A percentile compares a stretch with the other conserved stretches of the same genome.
Conservation (phyloP, 2,888 invertebrate species). For the Synergus umbraculus region DNA sequence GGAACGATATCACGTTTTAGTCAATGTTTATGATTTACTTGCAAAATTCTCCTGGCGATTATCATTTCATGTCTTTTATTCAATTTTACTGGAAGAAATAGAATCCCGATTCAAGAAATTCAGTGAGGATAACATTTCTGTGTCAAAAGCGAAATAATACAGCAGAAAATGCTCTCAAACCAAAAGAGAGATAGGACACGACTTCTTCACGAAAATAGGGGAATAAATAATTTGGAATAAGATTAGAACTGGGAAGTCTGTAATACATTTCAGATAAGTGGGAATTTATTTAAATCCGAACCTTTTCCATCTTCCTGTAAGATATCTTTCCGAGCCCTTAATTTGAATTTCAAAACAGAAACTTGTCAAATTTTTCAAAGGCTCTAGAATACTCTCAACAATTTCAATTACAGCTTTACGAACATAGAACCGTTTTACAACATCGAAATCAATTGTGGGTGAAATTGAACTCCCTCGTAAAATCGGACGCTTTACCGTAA, state of each 20-base stretch:
- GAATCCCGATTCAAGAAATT: too few species aligned
- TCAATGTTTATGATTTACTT: not conserved
- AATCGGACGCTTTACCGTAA: not conserved
- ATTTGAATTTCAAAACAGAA: not conserved
- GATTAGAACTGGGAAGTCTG: too few species aligned
- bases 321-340: not conserved
- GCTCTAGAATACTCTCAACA: not conserved
- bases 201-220: too few species aligned
- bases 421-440: not conserved
- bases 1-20: conserved; percentile 20
- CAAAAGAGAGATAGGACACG: too few species aligned
- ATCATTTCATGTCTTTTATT: not conserved
- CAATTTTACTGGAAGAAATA: not conserved
- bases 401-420: not conserved
- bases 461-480: conserved; percentile 5
- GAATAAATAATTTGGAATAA: too few species aligned
- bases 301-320: not conserved
- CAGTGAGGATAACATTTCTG: too few species aligned
- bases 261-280: not conserved
- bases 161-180: too few species aligned
- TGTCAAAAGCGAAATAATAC: too few species aligned
- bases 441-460: not conserved
- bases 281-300: not conserved
- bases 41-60: not conserved
- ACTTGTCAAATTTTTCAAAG: too few species aligned